phyloP scores from a whole-genome alignment of 1,140 invertebrate genomes.

The Saxidomus purpurata region DNA sequence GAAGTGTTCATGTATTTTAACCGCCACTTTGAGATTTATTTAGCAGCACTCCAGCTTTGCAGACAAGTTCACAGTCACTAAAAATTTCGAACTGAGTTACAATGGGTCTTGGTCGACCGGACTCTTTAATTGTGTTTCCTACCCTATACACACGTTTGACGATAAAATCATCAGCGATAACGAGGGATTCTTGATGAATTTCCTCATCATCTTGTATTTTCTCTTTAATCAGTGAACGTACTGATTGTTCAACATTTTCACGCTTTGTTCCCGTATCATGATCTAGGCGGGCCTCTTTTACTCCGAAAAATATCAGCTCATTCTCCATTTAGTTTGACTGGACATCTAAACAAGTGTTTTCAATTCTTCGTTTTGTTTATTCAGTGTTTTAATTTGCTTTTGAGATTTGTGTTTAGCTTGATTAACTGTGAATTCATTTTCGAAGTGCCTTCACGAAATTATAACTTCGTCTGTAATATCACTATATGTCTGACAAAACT shows the following conservation, averaged over 20 bases:
- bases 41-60: too few relatives aligned
- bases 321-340: neutral
- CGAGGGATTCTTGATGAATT: neutral
- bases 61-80: neutral
- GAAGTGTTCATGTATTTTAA: too few relatives aligned
- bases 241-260: neutral
- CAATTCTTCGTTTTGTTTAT: neutral
- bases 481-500: too few relatives aligned
- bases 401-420: neutral
- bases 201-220: neutral
- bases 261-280: neutral
- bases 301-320: neutral
- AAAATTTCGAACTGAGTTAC: neutral
- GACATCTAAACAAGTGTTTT: neutral
- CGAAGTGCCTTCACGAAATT: neutral
- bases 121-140: neutral
- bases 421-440: neutral
- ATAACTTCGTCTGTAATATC: too few relatives aligned
- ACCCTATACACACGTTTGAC: neutral
- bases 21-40: too few relatives aligned
- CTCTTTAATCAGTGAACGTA: neutral
- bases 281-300: neutral
- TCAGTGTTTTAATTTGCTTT: neutral
- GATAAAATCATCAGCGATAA: neutral
- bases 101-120: too few relatives aligned